Evolutionary conservation across 2,797 vertebrate genomes (phyloP).

Genomic region (Menidia menidia): DNA sequence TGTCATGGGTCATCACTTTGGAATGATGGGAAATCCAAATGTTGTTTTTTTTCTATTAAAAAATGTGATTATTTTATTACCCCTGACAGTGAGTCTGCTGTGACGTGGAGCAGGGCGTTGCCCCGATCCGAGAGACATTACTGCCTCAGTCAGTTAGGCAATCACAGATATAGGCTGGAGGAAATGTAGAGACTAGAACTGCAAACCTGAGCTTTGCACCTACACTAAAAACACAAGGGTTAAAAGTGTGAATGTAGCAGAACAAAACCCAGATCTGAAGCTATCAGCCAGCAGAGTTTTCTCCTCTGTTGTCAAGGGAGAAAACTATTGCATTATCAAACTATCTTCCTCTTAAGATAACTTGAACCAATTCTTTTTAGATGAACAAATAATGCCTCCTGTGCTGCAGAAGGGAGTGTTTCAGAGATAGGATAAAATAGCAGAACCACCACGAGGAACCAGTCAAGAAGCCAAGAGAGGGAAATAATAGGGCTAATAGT

Average conservation of each 20-base stretch:
- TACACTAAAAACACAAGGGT: no score
- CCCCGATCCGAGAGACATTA: constrained; percentile 1
- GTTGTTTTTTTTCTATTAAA: constrained; percentile 38
- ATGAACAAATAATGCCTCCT: constrained; percentile 11
- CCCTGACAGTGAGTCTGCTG: constrained; percentile 19
- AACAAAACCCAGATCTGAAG: no score
- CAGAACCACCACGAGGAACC: constrained; percentile 16
- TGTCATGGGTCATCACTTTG: constrained; percentile 23
- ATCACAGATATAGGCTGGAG: not conserved
- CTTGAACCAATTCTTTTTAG: constrained; percentile 15
- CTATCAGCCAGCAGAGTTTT: no score
- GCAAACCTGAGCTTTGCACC: no score
- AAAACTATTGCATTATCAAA: not conserved
- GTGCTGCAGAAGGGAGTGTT: constrained; percentile 38
- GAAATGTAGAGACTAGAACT: no score
- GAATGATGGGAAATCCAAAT: constrained; percentile 61
- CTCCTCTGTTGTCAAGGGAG: no score
- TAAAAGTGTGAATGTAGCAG: no score
- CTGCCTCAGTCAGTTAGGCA: not conserved
- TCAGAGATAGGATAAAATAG: constrained; percentile 46
- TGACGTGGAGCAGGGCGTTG: constrained; percentile 33
- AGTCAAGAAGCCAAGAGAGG: not conserved
- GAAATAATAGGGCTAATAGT: no score
- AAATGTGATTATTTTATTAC: constrained; percentile 42
- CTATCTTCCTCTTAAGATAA: constrained; percentile 10